A percentile compares a stretch with the other conserved stretches of the same genome.
phyloP scores from a whole-genome alignment of 1,140 invertebrate species.

The Drosophila nebulosa region DNA sequence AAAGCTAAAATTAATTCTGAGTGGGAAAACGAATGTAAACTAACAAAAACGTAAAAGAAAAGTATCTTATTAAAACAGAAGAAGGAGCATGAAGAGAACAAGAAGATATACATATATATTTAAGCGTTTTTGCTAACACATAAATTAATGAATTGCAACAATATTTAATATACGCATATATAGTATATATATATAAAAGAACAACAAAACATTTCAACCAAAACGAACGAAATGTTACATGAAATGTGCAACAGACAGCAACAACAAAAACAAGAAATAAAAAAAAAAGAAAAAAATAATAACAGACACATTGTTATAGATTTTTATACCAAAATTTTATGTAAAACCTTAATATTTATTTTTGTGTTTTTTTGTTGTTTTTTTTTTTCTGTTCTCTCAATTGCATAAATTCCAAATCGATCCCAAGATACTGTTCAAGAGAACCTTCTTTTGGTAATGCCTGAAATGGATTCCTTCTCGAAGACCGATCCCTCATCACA shows the following conservation, averaged over 20 bases:
- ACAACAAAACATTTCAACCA: slow-evolving; percentile 14
- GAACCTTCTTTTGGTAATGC: background rate
- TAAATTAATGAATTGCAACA: slow-evolving; percentile 60
- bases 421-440: background rate
- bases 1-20: background rate
- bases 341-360: slow-evolving; percentile 35
- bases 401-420: background rate
- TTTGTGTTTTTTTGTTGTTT: too few relatives aligned
- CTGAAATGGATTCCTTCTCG: background rate
- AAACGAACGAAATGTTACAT: slow-evolving; percentile 26
- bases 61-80: background rate
- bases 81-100: background rate
- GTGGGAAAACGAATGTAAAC: background rate
- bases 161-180: slow-evolving; percentile 50
- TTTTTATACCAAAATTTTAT: slow-evolving; percentile 73
- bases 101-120: slow-evolving; percentile 30
- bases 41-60: background rate
- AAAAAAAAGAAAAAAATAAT: slow-evolving; percentile 20
- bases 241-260: slow-evolving; percentile 24
- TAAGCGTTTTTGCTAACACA: slow-evolving; percentile 73
- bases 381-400: slow-evolving; percentile 29
- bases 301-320: slow-evolving; percentile 55
- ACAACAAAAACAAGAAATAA: slow-evolving; percentile 15
- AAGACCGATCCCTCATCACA: background rate
- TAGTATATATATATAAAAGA: slow-evolving; percentile 20